Percentiles rank a stretch among this genome's conserved stretches.
Conservation (phyloP, 1,140 invertebrate genomes). For the Atta cephalotes region DNA sequence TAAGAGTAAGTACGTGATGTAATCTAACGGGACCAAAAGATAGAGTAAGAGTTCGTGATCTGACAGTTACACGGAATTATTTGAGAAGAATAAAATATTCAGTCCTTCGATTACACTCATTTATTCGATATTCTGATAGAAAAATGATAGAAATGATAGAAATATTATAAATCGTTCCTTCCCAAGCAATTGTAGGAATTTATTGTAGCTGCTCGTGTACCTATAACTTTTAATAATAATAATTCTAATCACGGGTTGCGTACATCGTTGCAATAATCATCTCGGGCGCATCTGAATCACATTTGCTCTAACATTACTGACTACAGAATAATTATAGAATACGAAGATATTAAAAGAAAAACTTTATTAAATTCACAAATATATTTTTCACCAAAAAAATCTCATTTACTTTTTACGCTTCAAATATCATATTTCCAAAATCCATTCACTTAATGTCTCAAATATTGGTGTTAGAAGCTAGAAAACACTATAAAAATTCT, state of each 20-base stretch:
- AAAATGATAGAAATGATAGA: background rate
- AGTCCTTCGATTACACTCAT: constrained; percentile 60
- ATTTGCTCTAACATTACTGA: background rate
- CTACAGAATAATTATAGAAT: background rate
- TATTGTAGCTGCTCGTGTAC: background rate
- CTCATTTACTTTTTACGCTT: background rate
- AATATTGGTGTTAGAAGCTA: too few species aligned
- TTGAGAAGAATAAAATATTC: constrained; percentile 66
- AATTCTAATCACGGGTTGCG: constrained; percentile 14
- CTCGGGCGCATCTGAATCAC: background rate
- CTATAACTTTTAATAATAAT: constrained; percentile 4
- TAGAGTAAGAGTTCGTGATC: constrained; percentile 71
- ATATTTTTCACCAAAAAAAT: background rate
- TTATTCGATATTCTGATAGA: constrained; percentile 24
- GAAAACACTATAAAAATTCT: too few species aligned
- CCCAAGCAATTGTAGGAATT: constrained; percentile 19
- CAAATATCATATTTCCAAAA: background rate
- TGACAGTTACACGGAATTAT: constrained; percentile 74
- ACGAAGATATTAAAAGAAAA: background rate
- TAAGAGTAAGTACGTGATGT: background rate
- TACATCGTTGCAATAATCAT: constrained; percentile 10
- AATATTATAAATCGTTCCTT: background rate
- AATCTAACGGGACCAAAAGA: constrained; percentile 18
- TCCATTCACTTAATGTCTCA: background rate
- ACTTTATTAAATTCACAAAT: background rate